Conservation (phyloP, 1,140 invertebrate species). For the Trachymyrmex septentrionalis region DNA sequence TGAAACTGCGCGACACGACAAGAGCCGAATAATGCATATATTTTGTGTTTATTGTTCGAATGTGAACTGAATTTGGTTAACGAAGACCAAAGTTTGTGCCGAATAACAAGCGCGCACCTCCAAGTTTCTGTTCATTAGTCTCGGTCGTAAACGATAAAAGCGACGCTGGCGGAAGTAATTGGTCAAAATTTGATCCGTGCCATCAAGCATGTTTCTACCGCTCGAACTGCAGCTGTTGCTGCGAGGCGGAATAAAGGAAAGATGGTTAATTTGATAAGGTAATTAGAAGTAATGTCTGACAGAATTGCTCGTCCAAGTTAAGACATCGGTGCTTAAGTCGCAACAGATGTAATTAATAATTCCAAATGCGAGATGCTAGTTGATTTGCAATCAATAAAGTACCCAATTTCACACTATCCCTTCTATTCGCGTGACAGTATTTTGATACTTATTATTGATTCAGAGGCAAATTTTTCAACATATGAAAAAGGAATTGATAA, state of each 20-base stretch:
- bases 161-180: slow-evolving; percentile 56
- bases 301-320: slow-evolving; percentile 49
- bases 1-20: not conserved
- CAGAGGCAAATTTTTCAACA: not conserved
- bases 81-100: slow-evolving; percentile 36
- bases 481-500: not conserved
- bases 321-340: slow-evolving; percentile 28
- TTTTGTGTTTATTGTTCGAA: slow-evolving; percentile 43
- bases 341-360: slow-evolving; percentile 61
- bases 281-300: slow-evolving; percentile 70
- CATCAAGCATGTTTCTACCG: slow-evolving; percentile 25
- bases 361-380: slow-evolving; percentile 32
- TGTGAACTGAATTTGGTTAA: slow-evolving; percentile 42
- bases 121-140: slow-evolving; percentile 54
- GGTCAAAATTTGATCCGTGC: slow-evolving; percentile 58
- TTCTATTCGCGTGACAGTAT: not conserved
- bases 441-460: not conserved
- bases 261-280: slow-evolving; percentile 72
- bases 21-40: not conserved
- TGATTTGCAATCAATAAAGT: slow-evolving; percentile 25
- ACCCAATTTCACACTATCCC: not conserved
- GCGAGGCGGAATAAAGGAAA: slow-evolving; percentile 58
- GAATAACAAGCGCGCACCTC: slow-evolving; percentile 38
- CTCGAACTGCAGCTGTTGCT: slow-evolving; percentile 40
- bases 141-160: slow-evolving; percentile 57